phyloP scores from a whole-genome alignment of 1,140 invertebrate genomes.

The Eumaeus atala region DNA sequence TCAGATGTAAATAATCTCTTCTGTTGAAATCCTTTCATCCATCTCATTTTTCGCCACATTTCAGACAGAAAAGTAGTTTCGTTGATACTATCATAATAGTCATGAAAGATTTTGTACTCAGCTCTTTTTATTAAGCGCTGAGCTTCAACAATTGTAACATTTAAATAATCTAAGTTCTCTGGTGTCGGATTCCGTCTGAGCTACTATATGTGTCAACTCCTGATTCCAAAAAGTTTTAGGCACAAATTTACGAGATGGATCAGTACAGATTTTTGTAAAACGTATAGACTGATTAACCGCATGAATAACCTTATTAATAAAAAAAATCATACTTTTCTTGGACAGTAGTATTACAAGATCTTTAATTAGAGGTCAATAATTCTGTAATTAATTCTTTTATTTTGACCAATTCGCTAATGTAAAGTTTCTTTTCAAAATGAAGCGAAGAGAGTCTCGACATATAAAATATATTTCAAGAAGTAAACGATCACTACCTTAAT shows the following conservation, averaged over 20 bases:
- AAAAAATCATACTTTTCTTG: slow-evolving; percentile 15
- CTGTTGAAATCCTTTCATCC: slow-evolving; percentile 1
- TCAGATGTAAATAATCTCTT: no score
- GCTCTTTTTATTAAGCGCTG: no score
- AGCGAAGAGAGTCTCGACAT: slow-evolving; percentile 31
- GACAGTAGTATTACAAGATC: neutral
- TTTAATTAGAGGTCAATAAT: neutral
- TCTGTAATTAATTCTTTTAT: slow-evolving; percentile 7
- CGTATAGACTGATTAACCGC: slow-evolving; percentile 17
- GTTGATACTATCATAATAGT: neutral
- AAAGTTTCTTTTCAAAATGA: slow-evolving; percentile 8
- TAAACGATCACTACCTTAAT: slow-evolving; percentile 20
- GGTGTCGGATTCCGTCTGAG: slow-evolving; percentile 6
- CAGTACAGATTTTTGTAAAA: neutral
- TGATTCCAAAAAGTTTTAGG: slow-evolving; percentile 9
- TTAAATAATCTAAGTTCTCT: no score
- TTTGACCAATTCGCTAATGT: slow-evolving; percentile 16
- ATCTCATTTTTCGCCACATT: slow-evolving; percentile 4
- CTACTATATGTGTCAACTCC: neutral
- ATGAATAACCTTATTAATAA: slow-evolving; percentile 10
- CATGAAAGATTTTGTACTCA: no score
- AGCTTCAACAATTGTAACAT: no score
- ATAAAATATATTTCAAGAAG: slow-evolving; percentile 13
- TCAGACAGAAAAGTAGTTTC: neutral
- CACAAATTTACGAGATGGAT: slow-evolving; percentile 14